These are phyloP conservation scores for Eupristina koningsbergeri DNA, from an alignment of 1,140 invertebrate species.

Conservation along the genomic window DNA sequence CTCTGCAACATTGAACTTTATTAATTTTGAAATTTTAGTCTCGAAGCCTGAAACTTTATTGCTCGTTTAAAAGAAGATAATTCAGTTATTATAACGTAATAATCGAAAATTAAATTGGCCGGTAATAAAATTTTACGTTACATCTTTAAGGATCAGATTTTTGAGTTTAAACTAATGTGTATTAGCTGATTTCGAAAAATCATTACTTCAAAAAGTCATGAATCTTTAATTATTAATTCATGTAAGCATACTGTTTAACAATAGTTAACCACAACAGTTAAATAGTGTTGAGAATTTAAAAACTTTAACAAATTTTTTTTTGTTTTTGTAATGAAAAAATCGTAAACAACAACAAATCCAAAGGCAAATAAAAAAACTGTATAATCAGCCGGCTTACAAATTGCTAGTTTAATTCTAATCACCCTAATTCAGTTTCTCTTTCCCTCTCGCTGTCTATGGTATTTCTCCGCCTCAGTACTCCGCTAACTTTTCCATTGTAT, in stretches of 20 bases:
- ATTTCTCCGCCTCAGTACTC: background rate
- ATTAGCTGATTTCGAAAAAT: too few relatives aligned
- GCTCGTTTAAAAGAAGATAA: background rate
- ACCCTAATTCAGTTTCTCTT: slow-evolving; percentile 36
- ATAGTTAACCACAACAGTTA: too few relatives aligned
- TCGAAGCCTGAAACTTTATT: background rate
- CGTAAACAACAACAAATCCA: background rate
- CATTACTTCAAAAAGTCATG: too few relatives aligned
- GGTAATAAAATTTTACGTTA: background rate
- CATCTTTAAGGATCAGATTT: too few relatives aligned
- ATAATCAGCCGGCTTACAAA: slow-evolving; percentile 22
- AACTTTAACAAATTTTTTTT: too few relatives aligned
- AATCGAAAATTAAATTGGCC: background rate
- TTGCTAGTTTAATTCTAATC: slow-evolving; percentile 18
- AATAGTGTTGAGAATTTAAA: too few relatives aligned
- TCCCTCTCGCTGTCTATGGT: slow-evolving; percentile 35
- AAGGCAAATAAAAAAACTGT: background rate
- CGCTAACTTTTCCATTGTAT: slow-evolving; percentile 12
- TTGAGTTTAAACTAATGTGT: too few relatives aligned
- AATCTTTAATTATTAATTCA: too few relatives aligned
- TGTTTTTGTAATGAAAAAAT: background rate
- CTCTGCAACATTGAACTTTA: slow-evolving; percentile 20
- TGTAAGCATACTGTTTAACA: too few relatives aligned
- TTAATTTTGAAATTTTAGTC: background rate
- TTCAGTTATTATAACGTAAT: background rate